phyloP scores from a whole-genome alignment of 2,888 invertebrate genomes.

The Diplolepis rosae region DNA sequence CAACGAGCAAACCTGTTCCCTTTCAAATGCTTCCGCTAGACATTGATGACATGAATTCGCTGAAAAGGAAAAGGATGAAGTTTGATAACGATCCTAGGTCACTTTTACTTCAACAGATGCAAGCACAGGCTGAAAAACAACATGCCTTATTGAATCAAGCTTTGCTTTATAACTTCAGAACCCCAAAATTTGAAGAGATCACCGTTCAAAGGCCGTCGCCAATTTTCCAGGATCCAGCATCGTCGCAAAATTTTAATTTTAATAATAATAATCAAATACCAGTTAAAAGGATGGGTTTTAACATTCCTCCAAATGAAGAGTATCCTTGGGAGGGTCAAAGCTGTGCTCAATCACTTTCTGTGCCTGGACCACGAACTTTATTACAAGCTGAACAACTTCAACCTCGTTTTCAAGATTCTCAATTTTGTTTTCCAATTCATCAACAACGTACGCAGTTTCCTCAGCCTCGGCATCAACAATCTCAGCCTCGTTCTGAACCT shows the following conservation, averaged over 20 bases:
- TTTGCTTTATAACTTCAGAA: not conserved
- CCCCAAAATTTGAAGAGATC: not conserved
- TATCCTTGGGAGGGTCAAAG: not conserved
- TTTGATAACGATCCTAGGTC: conserved; percentile 66
- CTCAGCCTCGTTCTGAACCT: not conserved
- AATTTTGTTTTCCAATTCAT: too few species aligned
- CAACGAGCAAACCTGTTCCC: conserved; percentile 74
- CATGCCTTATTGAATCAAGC: not conserved
- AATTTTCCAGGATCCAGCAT: not conserved
- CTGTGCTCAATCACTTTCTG: not conserved
- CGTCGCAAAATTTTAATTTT: not conserved
- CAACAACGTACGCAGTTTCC: too few species aligned
- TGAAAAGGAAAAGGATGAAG: conserved; percentile 78
- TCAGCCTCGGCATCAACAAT: not conserved
- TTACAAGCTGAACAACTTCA: not conserved
- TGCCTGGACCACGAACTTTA: not conserved
- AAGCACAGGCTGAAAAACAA: conserved; percentile 72
- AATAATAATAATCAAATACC: not conserved
- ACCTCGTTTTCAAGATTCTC: too few species aligned
- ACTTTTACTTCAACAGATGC: conserved; percentile 74
- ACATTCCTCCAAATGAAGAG: not conserved
- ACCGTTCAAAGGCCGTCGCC: not conserved
- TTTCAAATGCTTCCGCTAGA: conserved; percentile 73
- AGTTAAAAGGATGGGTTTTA: not conserved
- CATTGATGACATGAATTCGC: conserved; percentile 71